A percentile compares a stretch with the other conserved stretches of the same genome.
Conservation (phyloP, 2,888 invertebrate species). For the Nemoura dubitans region DNA sequence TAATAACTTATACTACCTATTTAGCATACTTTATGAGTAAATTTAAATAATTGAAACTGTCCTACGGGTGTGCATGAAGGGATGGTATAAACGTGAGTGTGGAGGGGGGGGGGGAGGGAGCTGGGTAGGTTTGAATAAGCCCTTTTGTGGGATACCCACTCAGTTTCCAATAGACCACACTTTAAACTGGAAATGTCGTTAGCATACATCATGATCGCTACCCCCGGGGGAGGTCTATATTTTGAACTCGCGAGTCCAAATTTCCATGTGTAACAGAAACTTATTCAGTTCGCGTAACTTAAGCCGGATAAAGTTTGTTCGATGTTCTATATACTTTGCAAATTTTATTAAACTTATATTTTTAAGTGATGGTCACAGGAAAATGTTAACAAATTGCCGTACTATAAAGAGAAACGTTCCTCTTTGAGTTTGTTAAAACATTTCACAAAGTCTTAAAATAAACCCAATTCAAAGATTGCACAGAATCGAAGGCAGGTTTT, state of each 20-base stretch:
- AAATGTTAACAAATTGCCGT: not conserved
- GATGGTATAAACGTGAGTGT: not conserved
- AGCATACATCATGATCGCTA: conserved; percentile 43
- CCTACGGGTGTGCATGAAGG: conserved; percentile 24
- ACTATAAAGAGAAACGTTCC: too few species aligned
- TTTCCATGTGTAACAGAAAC: conserved; percentile 42
- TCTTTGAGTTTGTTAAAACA: too few species aligned
- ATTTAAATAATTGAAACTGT: conserved; percentile 48
- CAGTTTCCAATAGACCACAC: conserved; percentile 42
- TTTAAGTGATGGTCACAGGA: not conserved
- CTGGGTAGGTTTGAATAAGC: conserved; percentile 24
- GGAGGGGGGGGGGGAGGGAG: not conserved
- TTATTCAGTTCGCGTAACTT: conserved; percentile 37
- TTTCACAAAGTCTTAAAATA: too few species aligned
- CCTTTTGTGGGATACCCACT: conserved; percentile 43
- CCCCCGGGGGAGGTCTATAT: conserved; percentile 9
- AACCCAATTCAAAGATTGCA: too few species aligned
- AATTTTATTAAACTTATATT: not conserved
- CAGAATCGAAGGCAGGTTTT: too few species aligned
- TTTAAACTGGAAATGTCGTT: conserved; percentile 37
- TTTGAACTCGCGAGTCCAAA: conserved; percentile 30
- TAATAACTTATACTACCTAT: conserved; percentile 46
- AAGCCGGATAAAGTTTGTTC: not conserved
- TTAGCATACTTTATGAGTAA: conserved; percentile 49
- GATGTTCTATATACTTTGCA: not conserved